A percentile compares a stretch with the other conserved stretches of the same genome.
phyloP scores from a whole-genome alignment of 2,797 vertebrate species.

The Periparus ater region DNA sequence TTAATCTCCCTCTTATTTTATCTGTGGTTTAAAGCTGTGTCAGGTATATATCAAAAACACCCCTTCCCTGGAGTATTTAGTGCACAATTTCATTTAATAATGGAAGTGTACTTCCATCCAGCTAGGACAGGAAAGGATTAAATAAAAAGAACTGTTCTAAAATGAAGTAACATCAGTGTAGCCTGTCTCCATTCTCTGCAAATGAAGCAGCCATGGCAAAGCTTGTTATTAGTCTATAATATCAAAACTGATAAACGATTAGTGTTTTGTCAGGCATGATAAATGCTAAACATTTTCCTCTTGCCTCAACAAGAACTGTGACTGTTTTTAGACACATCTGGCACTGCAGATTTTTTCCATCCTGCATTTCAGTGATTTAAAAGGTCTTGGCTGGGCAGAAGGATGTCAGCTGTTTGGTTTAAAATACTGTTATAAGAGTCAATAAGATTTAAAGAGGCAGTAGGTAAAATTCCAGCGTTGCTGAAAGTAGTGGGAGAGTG shows the following conservation, averaged over 20 bases:
- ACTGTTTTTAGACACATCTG: constrained; percentile 61
- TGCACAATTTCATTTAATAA: constrained; percentile 60
- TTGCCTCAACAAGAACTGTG: constrained; percentile 19
- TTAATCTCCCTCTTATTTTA: constrained; percentile 46
- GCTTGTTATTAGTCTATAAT: constrained; percentile 39
- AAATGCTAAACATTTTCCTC: constrained; percentile 7
- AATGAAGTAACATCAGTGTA: constrained; percentile 18
- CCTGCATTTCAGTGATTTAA: constrained; percentile 52
- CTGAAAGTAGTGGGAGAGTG: neutral
- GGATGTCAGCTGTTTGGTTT: constrained; percentile 47
- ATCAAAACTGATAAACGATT: constrained; percentile 55
- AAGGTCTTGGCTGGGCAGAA: constrained; percentile 35
- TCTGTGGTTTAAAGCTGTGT: constrained; percentile 41
- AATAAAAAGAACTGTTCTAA: constrained; percentile 26
- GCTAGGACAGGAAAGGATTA: constrained; percentile 30
- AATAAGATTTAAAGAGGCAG: constrained; percentile 53
- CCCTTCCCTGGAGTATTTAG: neutral
- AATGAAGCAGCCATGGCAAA: constrained; percentile 41
- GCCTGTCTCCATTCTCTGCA: constrained; percentile 14
- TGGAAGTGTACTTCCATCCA: constrained; percentile 41
- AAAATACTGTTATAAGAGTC: constrained; percentile 5
- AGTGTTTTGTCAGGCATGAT: constrained; percentile 48
- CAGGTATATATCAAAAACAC: constrained; percentile 18
- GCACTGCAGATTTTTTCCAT: constrained; percentile 13
- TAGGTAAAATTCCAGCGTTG: neutral